phyloP scores from a whole-genome alignment of 1,140 invertebrate species.

The Caenorhabditis tropicalis region DNA sequence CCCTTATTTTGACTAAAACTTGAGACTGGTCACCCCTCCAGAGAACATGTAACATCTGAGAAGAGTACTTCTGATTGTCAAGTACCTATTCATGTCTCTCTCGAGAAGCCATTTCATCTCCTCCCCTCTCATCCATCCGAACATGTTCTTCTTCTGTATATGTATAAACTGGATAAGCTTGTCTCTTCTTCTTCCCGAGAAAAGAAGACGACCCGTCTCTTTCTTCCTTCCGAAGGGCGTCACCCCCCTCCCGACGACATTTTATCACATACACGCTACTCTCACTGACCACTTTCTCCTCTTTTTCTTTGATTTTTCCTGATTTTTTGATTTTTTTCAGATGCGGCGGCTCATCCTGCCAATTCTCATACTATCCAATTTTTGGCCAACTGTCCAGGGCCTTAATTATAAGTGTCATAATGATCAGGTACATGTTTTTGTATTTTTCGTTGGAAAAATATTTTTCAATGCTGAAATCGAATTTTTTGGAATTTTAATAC shows the following conservation, averaged over 20 bases:
- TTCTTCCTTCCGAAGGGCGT: background rate
- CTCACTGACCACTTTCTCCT: background rate
- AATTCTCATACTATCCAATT: constrained; percentile 42
- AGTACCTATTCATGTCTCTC: constrained; percentile 19
- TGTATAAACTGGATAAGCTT: constrained; percentile 45
- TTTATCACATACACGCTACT: background rate
- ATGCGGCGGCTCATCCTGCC: constrained; percentile 46
- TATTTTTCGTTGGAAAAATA: no score
- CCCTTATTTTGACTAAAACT: background rate
- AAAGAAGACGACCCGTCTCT: constrained; percentile 3
- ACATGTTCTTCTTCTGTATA: constrained; percentile 34
- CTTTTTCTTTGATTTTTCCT: no score
- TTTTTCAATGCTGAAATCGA: no score
- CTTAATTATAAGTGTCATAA: constrained; percentile 50
- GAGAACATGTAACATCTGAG: no score
- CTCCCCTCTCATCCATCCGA: background rate
- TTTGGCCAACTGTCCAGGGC: constrained; percentile 11
- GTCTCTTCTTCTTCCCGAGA: constrained; percentile 13
- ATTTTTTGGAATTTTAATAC: no score
- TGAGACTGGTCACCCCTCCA: no score
- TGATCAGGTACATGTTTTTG: constrained; percentile 38
- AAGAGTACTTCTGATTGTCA: background rate
- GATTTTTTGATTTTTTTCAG: background rate
- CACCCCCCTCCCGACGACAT: background rate
- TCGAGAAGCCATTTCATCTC: background rate